Evolutionary conservation across 2,797 vertebrate genomes (phyloP).

Genomic region (Anguilla anguilla): DNA sequence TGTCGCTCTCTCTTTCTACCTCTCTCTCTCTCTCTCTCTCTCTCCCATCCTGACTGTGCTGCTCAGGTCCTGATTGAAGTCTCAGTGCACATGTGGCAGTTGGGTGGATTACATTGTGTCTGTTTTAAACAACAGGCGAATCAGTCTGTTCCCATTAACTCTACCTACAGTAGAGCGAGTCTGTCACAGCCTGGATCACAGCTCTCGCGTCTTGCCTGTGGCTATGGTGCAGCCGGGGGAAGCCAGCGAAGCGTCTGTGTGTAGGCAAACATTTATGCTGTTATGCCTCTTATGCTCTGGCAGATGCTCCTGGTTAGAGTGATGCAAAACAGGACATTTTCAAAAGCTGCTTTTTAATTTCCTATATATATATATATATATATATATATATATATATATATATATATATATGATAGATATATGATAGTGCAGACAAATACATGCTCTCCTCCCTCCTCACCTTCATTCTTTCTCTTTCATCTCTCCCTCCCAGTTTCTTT

Average conservation of each 20-base stretch:
- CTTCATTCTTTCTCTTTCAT: background rate
- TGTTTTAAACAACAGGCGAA: background rate
- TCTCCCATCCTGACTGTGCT: background rate
- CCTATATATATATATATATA: too few relatives aligned
- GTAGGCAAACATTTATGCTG: background rate
- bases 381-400: too few relatives aligned
- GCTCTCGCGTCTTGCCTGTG: background rate
- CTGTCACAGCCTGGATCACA: background rate
- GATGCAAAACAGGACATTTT: background rate
- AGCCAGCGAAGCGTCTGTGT: background rate
- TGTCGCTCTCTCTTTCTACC: slow-evolving; percentile 29
- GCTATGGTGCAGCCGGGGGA: background rate
- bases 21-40: background rate
- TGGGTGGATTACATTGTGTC: background rate
- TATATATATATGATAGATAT: too few relatives aligned
- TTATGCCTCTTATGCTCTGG: background rate
- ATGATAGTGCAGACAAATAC: background rate
- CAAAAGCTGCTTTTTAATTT: background rate
- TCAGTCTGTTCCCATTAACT: background rate
- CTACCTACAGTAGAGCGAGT: background rate
- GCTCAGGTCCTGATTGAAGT: background rate
- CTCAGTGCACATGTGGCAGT: background rate
- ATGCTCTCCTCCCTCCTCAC: background rate
- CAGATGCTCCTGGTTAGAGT: background rate
- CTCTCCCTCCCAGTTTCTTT: too few relatives aligned